Evolutionary conservation across 2,888 invertebrate species (phyloP), one percentile per base, ranked within the genome.

Genomic region (Spodoptera littoralis): DNA sequence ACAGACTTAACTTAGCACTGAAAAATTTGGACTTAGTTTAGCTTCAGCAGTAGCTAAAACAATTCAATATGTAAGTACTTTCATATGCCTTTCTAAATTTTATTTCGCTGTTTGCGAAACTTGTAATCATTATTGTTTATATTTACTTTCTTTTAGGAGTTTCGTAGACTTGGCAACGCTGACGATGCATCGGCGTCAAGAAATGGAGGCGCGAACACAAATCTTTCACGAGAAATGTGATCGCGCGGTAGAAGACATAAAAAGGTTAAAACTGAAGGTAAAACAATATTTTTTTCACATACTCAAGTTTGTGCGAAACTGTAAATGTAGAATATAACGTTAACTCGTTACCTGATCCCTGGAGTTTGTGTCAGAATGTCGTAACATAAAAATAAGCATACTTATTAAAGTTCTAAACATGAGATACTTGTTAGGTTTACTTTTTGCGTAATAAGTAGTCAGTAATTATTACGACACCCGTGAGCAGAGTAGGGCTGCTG

Each of bases 211-310:
- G n/a, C 85, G 93, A 70, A 87, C 92, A 52, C 86, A 87, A 47
- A 70, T 76, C 4, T 91, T 94, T 70, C 62, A 85, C 8, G 81
- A 84, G 48, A 93, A 92, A 90, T 93, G 93, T 80, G 92, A 92
- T 65, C 82, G 80, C 48, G 90, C 92, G 1, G 83, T 90, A 13
- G 81, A 82, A 3, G 85, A 91, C 65, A 87, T 94, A 36, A 82
- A 85, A 72, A 92, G 87, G 71, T 76, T 94, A 36, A 90, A 93
- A 88, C 55, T 74, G 81, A 88, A 90, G 91, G 94, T 93, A 90
- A 76, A 56, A 55, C 5, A 48, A 24, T 44, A 24, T n/a, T 12
- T 42, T 22, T 53, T 49, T 44, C 3, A 0, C 42, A 43, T 11
- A n/a, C 6, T 46, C 36, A 36, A 9, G 49, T 54, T 65, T 59